phyloP scores from a whole-genome alignment of 2,888 invertebrate species.

The Oithona nana region DNA sequence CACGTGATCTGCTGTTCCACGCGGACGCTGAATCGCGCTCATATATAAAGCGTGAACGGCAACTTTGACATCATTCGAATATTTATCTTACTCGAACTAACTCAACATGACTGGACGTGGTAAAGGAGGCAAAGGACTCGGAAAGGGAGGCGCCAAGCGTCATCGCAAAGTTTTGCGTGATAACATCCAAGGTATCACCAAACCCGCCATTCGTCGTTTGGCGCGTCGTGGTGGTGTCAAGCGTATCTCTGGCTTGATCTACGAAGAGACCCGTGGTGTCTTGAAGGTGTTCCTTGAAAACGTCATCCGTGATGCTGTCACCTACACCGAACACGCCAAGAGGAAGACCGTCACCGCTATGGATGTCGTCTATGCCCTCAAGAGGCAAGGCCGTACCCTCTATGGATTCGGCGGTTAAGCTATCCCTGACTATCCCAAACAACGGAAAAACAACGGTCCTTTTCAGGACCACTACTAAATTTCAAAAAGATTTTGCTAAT shows the following conservation, averaged over 20 bases:
- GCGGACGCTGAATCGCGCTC: too few relatives aligned
- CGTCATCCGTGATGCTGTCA: slow-evolving; percentile 61
- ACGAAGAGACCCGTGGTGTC: slow-evolving; percentile 58
- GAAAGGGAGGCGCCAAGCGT: slow-evolving; percentile 61
- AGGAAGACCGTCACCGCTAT: too few relatives aligned
- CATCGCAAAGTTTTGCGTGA: slow-evolving; percentile 59
- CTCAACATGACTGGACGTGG: slow-evolving; percentile 51
- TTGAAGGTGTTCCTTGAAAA: slow-evolving; percentile 62
- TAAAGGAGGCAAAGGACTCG: slow-evolving; percentile 56
- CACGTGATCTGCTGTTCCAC: too few relatives aligned
- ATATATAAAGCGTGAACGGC: too few relatives aligned
- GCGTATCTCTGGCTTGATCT: slow-evolving; percentile 51
- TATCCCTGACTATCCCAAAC: too few relatives aligned
- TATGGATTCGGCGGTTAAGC: slow-evolving; percentile 57
- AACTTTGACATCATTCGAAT: too few relatives aligned
- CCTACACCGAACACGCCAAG: slow-evolving; percentile 71
- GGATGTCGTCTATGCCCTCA: too few relatives aligned
- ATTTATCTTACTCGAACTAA: too few relatives aligned
- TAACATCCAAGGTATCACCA: slow-evolving; percentile 60
- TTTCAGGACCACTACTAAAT: too few relatives aligned
- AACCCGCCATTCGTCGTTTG: slow-evolving; percentile 51
- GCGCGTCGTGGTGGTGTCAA: slow-evolving; percentile 41
- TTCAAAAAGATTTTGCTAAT: too few relatives aligned
- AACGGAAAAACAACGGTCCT: too few relatives aligned
- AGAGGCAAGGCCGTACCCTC: slow-evolving; percentile 58